Base-by-base conservation (phyloP, 2,888 invertebrate species). In the Aethes cnicana region DNA sequence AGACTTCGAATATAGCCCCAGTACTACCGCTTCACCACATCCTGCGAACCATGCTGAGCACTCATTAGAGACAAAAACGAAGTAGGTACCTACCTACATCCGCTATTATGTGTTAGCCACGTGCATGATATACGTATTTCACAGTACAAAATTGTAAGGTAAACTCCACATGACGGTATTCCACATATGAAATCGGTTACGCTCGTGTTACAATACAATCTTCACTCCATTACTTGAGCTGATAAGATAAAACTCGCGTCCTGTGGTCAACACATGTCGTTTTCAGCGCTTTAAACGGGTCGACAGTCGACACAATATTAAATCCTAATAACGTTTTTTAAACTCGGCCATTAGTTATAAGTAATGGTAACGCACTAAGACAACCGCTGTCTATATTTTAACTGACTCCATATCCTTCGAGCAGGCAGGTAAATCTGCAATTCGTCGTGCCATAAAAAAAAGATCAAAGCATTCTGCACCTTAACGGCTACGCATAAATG, bases 391-490 rank as follows among this genome's bases (percentile, higher is more conserved):
- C 61, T 32, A 35, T 59, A n/a, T n/a, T n/a, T n/a, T n/a, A 62
- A 64, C 67, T 65, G 66, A 72, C 67, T 69, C 70, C 69, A 68
- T 65, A 70, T 71, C 64, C 63, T 58, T 57, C 54, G 61, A 68
- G 74, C 83, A 82, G 67, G 74, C 83, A 82, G 83, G 84, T 83
- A 84, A 78, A 76, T 77, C 80, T 72, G 77, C 78, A 73, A 77
- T 72, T 70, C 72, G 65, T 74, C 65, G 58, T 62, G 59, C 61
- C 60, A 66, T 68, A 60, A 64, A 63, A 64, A 69, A 69, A 68
- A 64, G 57, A 65, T 63, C 66, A 68, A 65, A 57, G 66, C 36
- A 52, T 49, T 57, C 41, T 62, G 35, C 59, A 55, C 62, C 54
- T 35, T 50, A 53, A 39, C 6, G 4, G 14, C 16, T 44, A 30